phyloP scores from a whole-genome alignment of 2,113 vertebrate genomes.

The Calidris pygmaea region DNA sequence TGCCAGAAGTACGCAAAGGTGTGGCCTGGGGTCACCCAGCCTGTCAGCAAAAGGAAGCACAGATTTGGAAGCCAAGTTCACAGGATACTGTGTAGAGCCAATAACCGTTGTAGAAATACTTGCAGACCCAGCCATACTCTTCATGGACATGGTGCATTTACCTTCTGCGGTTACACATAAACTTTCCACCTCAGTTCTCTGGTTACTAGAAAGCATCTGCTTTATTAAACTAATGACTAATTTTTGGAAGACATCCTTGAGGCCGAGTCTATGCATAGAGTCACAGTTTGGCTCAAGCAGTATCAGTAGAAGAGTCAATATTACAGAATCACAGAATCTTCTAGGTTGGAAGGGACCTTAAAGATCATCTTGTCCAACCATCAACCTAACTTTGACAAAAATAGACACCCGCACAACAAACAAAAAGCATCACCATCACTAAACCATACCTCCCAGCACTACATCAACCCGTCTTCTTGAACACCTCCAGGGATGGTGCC shows the following conservation, averaged over 20 bases:
- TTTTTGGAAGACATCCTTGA: background rate
- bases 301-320: background rate
- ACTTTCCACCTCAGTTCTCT: background rate
- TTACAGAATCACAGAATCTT: no score
- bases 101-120: rapidly evolving
- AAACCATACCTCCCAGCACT: no score
- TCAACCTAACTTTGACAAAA: no score
- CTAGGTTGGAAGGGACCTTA: no score
- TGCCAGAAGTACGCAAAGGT: background rate
- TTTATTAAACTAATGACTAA: background rate
- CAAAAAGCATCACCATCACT: no score
- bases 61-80: background rate
- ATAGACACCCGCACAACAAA: no score
- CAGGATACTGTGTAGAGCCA: background rate
- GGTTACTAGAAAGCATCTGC: background rate
- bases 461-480: no score
- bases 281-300: background rate
- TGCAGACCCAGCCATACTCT: background rate
- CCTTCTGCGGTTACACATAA: background rate
- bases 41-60: background rate
- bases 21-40: background rate
- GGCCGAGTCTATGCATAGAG: background rate
- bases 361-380: no score
- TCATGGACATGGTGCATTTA: background rate
- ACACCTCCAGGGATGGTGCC: no score